phyloP scores from a whole-genome alignment of 1,140 invertebrate genomes.

The Papilio dardanus region DNA sequence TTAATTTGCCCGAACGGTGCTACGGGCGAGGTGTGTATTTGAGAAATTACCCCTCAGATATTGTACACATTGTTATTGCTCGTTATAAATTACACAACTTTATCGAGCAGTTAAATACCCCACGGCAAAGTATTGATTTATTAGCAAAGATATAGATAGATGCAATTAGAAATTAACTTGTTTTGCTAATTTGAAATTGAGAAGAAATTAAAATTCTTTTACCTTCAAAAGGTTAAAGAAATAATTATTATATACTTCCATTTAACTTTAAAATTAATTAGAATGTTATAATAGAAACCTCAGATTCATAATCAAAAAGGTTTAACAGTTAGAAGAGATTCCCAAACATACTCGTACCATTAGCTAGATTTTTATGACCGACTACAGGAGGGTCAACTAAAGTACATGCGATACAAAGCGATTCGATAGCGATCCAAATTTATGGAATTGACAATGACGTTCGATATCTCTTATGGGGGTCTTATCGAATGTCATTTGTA shows the following conservation, averaged over 20 bases:
- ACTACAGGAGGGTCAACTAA: too few species aligned
- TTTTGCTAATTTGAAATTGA: conserved; percentile 26
- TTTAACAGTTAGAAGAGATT: background rate
- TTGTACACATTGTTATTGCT: conserved; percentile 63
- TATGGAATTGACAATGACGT: too few species aligned
- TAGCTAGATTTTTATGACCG: background rate
- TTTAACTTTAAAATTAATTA: background rate
- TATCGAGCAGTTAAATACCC: conserved; percentile 60
- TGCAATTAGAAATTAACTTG: conserved; percentile 36
- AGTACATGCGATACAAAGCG: too few species aligned
- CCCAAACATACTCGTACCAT: too few species aligned
- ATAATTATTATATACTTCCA: background rate
- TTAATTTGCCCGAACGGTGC: conserved; percentile 60
- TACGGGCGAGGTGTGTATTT: conserved; percentile 66
- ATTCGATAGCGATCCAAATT: too few species aligned
- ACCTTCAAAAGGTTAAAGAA: background rate
- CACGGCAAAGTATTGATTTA: conserved; percentile 50
- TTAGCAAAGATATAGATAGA: conserved; percentile 38
- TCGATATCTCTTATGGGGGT: too few species aligned
- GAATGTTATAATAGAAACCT: background rate
- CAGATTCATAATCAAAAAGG: background rate
- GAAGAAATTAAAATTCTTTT: background rate
- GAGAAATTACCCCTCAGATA: conserved; percentile 68
- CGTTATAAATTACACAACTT: conserved; percentile 64
- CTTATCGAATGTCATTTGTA: too few species aligned